phyloP scores from a whole-genome alignment of 2,113 vertebrate species.

The Apeltes quadracus region DNA sequence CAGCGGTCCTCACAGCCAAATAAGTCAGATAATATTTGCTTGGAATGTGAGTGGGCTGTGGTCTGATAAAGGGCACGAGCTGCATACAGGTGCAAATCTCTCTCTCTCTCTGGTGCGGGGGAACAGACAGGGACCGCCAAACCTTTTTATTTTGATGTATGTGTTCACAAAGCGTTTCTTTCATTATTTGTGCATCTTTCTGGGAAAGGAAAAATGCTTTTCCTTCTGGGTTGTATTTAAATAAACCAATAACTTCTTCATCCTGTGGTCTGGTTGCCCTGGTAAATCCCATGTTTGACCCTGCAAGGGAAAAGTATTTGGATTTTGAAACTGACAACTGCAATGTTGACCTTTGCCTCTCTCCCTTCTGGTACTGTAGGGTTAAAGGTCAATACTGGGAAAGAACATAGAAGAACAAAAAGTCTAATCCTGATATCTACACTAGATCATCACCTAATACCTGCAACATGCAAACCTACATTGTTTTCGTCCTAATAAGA shows the following conservation, averaged over 20 bases:
- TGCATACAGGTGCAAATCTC: constrained; percentile 46
- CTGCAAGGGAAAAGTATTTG: constrained; percentile 12
- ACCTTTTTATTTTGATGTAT: constrained; percentile 39
- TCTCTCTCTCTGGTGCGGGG: constrained; percentile 23
- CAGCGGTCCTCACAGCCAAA: constrained; percentile 74
- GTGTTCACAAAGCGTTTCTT: constrained; percentile 40
- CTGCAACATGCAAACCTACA: constrained; percentile 25
- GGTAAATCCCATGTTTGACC: constrained; percentile 29
- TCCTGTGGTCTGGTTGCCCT: constrained; percentile 27
- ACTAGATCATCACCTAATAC: constrained; percentile 30
- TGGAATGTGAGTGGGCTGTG: constrained; percentile 2
- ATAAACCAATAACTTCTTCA: constrained; percentile 27
- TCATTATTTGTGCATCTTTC: constrained; percentile 55
- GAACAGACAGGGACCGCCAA: constrained; percentile 43
- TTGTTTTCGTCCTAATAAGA: constrained; percentile 25
- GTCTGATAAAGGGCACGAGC: constrained; percentile 33
- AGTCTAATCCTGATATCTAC: constrained; percentile 30
- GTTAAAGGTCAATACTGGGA: constrained; percentile 30
- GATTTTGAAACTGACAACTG: constrained; percentile 31
- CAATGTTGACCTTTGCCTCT: constrained; percentile 23
- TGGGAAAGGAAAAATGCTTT: constrained; percentile 15
- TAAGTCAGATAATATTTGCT: constrained; percentile 39
- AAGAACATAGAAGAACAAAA: constrained; percentile 1
- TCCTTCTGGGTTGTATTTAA: constrained; percentile 32
- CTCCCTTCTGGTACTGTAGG: constrained; percentile 5